A percentile compares a stretch with the other conserved stretches of the same genome.
phyloP scores from a whole-genome alignment of 2,888 invertebrate species.

The Noctuana brunneofusca region DNA sequence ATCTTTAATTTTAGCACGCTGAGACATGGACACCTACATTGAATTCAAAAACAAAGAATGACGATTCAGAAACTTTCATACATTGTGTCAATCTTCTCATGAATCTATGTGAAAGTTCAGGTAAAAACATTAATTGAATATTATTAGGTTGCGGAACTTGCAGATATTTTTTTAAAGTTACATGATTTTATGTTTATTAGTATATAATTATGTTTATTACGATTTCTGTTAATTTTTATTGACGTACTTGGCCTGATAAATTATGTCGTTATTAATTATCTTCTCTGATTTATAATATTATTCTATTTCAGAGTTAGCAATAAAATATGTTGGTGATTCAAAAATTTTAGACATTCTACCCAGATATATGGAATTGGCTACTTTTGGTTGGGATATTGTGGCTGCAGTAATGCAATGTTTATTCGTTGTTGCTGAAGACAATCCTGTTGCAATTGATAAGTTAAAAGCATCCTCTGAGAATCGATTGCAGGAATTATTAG shows the following conservation, averaged over 20 bases:
- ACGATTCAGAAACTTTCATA: slow-evolving; percentile 85
- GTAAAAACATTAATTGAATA: slow-evolving; percentile 48
- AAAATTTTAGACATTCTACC: slow-evolving; percentile 83
- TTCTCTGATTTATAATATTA: neutral
- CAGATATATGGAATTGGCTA: slow-evolving; percentile 81
- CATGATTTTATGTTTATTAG: too few relatives aligned
- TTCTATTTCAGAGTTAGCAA: slow-evolving; percentile 76
- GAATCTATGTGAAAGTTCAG: slow-evolving; percentile 87
- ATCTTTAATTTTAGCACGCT: slow-evolving; percentile 62
- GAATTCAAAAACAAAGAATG: slow-evolving; percentile 70
- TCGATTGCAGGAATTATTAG: slow-evolving; percentile 66
- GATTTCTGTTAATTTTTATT: too few relatives aligned
- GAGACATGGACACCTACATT: slow-evolving; percentile 77
- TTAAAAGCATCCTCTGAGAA: slow-evolving; percentile 77
- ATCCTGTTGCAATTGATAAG: slow-evolving; percentile 80
- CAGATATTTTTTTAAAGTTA: too few relatives aligned
- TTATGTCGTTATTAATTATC: too few relatives aligned
- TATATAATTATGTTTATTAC: too few relatives aligned
- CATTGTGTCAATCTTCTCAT: slow-evolving; percentile 86
- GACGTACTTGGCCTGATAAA: too few relatives aligned
- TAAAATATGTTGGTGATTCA: slow-evolving; percentile 85
- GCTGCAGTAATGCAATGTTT: slow-evolving; percentile 85
- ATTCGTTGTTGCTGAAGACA: slow-evolving; percentile 88
- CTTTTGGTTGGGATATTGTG: slow-evolving; percentile 82
- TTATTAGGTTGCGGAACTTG: neutral